A percentile compares a stretch with the other conserved stretches of the same genome.
Evolutionary conservation across 2,888 invertebrate genomes (phyloP).

Genomic region (Drosophila antonietae): DNA sequence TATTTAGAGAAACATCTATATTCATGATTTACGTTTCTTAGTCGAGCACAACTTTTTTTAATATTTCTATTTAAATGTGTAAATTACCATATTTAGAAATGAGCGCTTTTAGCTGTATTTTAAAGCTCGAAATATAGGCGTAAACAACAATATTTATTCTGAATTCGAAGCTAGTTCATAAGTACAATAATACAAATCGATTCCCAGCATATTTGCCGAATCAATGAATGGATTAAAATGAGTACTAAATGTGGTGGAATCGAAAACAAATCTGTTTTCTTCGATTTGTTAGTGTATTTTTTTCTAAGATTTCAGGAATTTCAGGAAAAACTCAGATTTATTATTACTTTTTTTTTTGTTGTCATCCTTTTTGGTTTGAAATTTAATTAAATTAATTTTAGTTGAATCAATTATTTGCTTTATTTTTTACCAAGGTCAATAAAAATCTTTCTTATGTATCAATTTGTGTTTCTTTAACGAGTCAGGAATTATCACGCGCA

Average conservation of each 20-base stretch:
- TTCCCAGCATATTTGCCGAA: not conserved
- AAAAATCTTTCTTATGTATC: too few relatives aligned
- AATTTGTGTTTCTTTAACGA: too few relatives aligned
- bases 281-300: not conserved
- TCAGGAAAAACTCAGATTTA: too few relatives aligned
- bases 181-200: not conserved
- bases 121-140: constrained; percentile 21
- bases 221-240: not conserved
- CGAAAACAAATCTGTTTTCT: not conserved
- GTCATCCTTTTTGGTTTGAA: too few relatives aligned
- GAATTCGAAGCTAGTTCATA: not conserved
- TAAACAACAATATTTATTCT: constrained; percentile 7
- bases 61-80: constrained; percentile 32
- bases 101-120: constrained; percentile 13
- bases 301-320: too few relatives aligned
- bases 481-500: too few relatives aligned
- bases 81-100: constrained; percentile 17
- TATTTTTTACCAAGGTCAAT: too few relatives aligned
- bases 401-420: too few relatives aligned
- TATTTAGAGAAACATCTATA: constrained; percentile 17
- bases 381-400: too few relatives aligned
- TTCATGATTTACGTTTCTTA: constrained; percentile 29
- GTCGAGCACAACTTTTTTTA: constrained; percentile 21
- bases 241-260: not conserved
- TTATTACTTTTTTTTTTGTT: too few relatives aligned